Percentiles rank a stretch among this genome's conserved stretches.
Evolutionary conservation across 2,888 invertebrate species (phyloP).

Genomic region (Oasisia sp.): DNA sequence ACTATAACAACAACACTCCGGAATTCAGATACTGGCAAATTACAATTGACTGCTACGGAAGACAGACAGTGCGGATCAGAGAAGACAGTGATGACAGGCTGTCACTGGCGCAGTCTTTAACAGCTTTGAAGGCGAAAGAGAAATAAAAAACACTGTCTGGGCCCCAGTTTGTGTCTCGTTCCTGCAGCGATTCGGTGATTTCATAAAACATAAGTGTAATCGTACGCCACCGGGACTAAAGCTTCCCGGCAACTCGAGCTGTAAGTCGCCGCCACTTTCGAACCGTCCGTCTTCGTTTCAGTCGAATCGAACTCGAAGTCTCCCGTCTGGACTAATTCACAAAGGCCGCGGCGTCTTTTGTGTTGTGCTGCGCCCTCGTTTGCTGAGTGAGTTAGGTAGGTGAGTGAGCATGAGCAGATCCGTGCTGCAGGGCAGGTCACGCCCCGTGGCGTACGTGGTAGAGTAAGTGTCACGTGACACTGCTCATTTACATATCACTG

Average conservation of each 20-base stretch:
- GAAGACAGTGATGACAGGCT: not conserved
- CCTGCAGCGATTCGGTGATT: not conserved
- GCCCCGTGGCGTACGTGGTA: slow-evolving; percentile 11
- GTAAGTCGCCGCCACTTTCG: not conserved
- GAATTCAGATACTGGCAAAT: not conserved
- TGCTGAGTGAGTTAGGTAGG: not conserved
- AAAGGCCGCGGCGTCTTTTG: not conserved
- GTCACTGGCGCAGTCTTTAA: slow-evolving; percentile 12
- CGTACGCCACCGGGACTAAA: not conserved
- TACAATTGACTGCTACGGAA: not conserved
- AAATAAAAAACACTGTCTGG: not conserved
- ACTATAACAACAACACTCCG: not conserved
- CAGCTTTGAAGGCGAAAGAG: not conserved
- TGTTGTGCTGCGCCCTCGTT: not conserved
- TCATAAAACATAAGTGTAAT: not conserved
- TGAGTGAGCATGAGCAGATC: slow-evolving; percentile 6
- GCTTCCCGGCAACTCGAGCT: not conserved
- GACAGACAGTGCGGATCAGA: not conserved
- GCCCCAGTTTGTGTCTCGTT: not conserved
- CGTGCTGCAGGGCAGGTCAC: slow-evolving; percentile 13
- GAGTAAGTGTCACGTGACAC: not conserved
- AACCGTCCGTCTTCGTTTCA: not conserved
- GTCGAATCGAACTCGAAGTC: not conserved
- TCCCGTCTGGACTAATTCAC: not conserved
- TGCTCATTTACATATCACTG: slow-evolving; percentile 17